Conservation (phyloP, 2,797 vertebrate genomes). For the Antennarius maculatus region DNA sequence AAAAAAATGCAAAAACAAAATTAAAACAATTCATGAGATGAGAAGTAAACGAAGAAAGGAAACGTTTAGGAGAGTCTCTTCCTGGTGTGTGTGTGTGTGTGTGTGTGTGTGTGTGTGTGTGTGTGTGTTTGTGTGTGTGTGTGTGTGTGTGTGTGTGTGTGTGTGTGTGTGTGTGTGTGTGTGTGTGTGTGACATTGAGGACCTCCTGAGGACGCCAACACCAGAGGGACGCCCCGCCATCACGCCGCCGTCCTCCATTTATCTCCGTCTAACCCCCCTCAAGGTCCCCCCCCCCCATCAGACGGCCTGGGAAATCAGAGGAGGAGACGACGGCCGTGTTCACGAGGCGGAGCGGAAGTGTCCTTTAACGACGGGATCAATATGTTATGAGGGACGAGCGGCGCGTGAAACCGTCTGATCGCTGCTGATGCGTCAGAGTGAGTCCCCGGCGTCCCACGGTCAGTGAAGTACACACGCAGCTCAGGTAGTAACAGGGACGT, state of each 20-base stretch:
- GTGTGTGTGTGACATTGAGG: slow-evolving; percentile 7
- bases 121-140: too few species aligned
- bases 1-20: too few species aligned
- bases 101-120: too few species aligned
- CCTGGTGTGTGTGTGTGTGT: too few species aligned
- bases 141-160: too few species aligned
- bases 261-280: not conserved
- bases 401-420: slow-evolving; percentile 56
- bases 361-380: slow-evolving; percentile 42
- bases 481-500: not conserved
- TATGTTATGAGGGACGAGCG: slow-evolving; percentile 36
- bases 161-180: too few species aligned
- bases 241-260: slow-evolving; percentile 20
- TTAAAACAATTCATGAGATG: too few species aligned
- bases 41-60: too few species aligned
- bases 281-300: not conserved
- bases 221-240: slow-evolving; percentile 19
- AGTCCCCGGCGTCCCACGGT: slow-evolving; percentile 30
- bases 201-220: slow-evolving; percentile 20
- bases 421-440: slow-evolving; percentile 38
- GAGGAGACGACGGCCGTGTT: slow-evolving; percentile 6
- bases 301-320: slow-evolving; percentile 27
- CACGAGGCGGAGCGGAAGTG: slow-evolving; percentile 15
- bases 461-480: slow-evolving; percentile 33
- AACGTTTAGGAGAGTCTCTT: too few species aligned